Evolutionary conservation across 2,113 vertebrate species (phyloP).

Genomic region (Solea solea): DNA sequence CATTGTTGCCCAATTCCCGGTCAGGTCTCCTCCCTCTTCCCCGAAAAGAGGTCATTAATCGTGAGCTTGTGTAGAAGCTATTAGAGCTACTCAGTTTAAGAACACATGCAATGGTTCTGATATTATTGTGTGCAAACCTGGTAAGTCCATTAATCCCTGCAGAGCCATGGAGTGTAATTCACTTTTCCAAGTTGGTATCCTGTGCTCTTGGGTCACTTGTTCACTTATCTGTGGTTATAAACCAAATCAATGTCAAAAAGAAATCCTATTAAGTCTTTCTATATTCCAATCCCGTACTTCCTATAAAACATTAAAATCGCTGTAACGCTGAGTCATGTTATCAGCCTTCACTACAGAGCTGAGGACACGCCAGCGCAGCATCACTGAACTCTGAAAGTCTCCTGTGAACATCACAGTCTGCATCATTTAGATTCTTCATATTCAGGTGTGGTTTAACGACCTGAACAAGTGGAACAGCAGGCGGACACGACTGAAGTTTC

Average conservation of each 20-base stretch:
- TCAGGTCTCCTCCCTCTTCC: constrained; percentile 41
- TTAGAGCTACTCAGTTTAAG: constrained; percentile 25
- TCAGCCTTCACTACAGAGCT: too few relatives aligned
- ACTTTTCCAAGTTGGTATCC: background rate
- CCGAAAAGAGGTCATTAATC: constrained; percentile 53
- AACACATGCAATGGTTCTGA: constrained; percentile 14
- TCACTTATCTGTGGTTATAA: background rate
- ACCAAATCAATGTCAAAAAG: background rate
- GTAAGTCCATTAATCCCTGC: constrained; percentile 5
- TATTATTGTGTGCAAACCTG: constrained; percentile 18
- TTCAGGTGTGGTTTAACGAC: too few relatives aligned
- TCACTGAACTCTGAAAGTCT: too few relatives aligned
- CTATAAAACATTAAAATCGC: background rate
- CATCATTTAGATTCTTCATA: too few relatives aligned
- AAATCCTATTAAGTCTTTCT: background rate
- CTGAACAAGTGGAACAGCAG: too few relatives aligned
- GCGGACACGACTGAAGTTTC: too few relatives aligned
- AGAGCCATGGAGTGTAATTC: background rate
- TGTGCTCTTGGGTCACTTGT: background rate
- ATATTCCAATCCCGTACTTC: background rate
- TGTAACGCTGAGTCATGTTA: background rate
- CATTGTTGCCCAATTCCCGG: constrained; percentile 50
- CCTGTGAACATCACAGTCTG: too few relatives aligned
- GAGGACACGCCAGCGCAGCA: too few relatives aligned
- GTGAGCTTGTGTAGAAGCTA: constrained; percentile 27